phyloP scores from a whole-genome alignment of 2,888 invertebrate species.

The Scaptomyza reducta region DNA sequence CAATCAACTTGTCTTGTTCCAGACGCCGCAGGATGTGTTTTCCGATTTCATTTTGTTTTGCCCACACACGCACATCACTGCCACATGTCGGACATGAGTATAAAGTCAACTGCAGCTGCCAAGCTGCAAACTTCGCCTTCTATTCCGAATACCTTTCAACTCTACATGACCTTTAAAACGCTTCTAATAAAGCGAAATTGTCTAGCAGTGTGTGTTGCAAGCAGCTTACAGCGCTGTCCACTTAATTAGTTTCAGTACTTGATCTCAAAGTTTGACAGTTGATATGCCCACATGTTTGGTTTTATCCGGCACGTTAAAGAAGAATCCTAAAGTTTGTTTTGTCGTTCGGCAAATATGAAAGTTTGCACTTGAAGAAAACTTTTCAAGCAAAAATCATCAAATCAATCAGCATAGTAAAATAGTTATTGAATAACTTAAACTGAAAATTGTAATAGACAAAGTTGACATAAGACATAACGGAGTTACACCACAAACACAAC shows the following conservation, averaged over 20 bases:
- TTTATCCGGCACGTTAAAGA: background rate
- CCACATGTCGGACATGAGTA: constrained; percentile 62
- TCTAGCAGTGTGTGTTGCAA: constrained; percentile 19
- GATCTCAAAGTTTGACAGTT: constrained; percentile 13
- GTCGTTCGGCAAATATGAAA: background rate
- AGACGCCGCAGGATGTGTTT: constrained; percentile 7
- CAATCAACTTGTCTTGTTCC: constrained; percentile 43
- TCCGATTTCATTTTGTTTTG: background rate
- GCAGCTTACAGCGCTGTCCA: constrained; percentile 34
- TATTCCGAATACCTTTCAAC: background rate
- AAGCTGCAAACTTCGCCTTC: constrained; percentile 38
- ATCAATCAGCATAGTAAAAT: background rate
- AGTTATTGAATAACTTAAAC: background rate
- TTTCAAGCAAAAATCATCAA: background rate
- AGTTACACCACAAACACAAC: too few species aligned
- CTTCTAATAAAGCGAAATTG: constrained; percentile 70
- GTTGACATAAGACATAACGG: background rate
- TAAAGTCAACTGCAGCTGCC: constrained; percentile 53
- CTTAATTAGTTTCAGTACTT: constrained; percentile 18
- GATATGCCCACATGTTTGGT: constrained; percentile 8
- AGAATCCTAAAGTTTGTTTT: background rate
- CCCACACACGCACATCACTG: constrained; percentile 13
- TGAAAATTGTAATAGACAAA: background rate
- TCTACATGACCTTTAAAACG: constrained; percentile 19
- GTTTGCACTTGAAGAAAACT: background rate